Percentiles rank a stretch among this genome's conserved stretches.
Conservation (phyloP, 1,140 invertebrate genomes). For the Aphelinus certus region DNA sequence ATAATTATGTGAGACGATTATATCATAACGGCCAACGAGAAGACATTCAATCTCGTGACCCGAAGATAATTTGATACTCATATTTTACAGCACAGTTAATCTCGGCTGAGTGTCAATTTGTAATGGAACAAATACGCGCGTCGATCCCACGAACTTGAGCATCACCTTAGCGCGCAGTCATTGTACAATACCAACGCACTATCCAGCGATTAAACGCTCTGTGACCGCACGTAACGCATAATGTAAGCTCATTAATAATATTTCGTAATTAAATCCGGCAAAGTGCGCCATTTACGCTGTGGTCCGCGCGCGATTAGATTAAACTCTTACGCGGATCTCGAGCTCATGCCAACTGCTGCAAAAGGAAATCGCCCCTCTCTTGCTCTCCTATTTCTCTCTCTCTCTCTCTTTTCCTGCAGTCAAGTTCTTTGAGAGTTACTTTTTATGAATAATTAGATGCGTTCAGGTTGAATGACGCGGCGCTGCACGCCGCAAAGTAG, state of each 20-base stretch:
- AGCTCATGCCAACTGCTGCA: neutral
- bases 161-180: too few species aligned
- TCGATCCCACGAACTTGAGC: too few species aligned
- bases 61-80: too few species aligned
- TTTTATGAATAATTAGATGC: slow-evolving; percentile 12
- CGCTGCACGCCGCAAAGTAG: too few species aligned
- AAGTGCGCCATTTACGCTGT: slow-evolving; percentile 16
- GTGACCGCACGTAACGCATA: slow-evolving; percentile 27
- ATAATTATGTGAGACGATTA: too few species aligned
- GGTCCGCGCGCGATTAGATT: slow-evolving; percentile 27
- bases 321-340: neutral
- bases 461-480: slow-evolving; percentile 10
- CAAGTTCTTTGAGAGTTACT: neutral
- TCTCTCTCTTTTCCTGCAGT: too few species aligned
- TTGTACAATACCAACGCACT: slow-evolving; percentile 21
- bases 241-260: slow-evolving; percentile 24
- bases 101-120: too few species aligned
- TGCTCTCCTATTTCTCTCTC: neutral
- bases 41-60: too few species aligned
- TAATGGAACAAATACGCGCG: too few species aligned
- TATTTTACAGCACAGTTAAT: too few species aligned
- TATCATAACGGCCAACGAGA: too few species aligned
- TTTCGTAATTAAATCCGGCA: slow-evolving; percentile 32
- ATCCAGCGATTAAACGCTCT: slow-evolving; percentile 28
- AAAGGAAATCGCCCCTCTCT: slow-evolving; percentile 5